phyloP scores from a whole-genome alignment of 37 sponge, comb jelly and placozoan species.

The Beroe forskalii region DNA sequence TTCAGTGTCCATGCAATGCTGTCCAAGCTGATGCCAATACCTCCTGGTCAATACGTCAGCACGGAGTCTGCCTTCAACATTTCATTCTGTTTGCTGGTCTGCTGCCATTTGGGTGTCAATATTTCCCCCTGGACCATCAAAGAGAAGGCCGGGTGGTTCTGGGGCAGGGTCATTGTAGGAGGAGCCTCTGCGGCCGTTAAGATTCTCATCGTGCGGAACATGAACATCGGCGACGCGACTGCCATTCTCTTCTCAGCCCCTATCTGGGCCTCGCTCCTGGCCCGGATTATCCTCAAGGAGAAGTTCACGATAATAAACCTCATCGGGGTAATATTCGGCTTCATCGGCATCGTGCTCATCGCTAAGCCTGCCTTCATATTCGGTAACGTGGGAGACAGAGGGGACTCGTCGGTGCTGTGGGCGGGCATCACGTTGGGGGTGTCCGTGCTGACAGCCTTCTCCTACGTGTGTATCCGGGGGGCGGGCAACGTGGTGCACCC shows the following conservation, averaged over 20 bases:
- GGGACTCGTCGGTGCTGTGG: neutral
- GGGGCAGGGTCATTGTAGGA: constrained; percentile 1
- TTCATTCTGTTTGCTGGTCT: constrained; percentile 12
- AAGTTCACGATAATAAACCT: constrained; percentile 45
- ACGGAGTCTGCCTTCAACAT: neutral
- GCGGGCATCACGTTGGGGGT: neutral
- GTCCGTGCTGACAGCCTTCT: neutral
- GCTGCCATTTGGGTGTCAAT: neutral
- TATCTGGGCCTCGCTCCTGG: neutral
- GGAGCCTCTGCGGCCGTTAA: neutral
- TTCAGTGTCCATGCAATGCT: constrained; percentile 15
- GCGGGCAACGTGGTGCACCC: neutral
- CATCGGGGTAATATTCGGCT: neutral
- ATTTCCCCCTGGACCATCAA: neutral
- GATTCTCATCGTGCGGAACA: constrained; percentile 2
- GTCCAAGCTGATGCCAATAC: constrained; percentile 25
- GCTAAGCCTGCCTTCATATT: constrained; percentile 29
- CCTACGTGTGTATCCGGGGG: constrained; percentile 5
- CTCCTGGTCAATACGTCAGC: neutral
- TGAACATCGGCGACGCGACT: constrained; percentile 65
- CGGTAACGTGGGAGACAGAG: neutral
- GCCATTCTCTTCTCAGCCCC: constrained; percentile 51
- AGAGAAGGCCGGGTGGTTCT: neutral
- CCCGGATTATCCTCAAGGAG: constrained; percentile 42
- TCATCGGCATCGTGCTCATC: constrained; percentile 20